These are phyloP conservation scores for Netelia inedita DNA, from an alignment of 2,888 invertebrate genomes.

Conservation along the genomic window DNA sequence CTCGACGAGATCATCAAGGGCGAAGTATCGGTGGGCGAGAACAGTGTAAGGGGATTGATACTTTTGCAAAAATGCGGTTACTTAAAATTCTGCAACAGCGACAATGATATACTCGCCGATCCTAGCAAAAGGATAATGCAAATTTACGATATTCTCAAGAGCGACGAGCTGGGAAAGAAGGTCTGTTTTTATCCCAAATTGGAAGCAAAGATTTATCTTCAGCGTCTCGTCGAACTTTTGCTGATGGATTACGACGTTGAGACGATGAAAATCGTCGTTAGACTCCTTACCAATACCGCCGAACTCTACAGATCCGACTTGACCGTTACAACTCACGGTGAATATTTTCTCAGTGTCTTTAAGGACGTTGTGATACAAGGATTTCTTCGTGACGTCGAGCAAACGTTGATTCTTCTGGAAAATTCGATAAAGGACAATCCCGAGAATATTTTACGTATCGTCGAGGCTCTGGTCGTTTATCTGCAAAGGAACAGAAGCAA, in stretches of 20 bases:
- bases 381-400: constrained; percentile 73
- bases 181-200: constrained; percentile 66
- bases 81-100: constrained; percentile 61
- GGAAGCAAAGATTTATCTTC: constrained; percentile 74
- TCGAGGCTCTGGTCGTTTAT: constrained; percentile 79
- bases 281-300: constrained; percentile 32
- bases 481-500: constrained; percentile 73
- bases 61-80: constrained; percentile 72
- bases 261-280: constrained; percentile 49
- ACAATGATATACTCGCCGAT: constrained; percentile 33
- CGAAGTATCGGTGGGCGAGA: constrained; percentile 55
- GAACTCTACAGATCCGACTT: constrained; percentile 54
- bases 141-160: constrained; percentile 74
- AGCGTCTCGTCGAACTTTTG: constrained; percentile 74
- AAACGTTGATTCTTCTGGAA: constrained; percentile 75
- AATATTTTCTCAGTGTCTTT: constrained; percentile 81
- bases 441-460: constrained; percentile 75
- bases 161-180: constrained; percentile 55
- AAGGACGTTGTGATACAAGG: constrained; percentile 77
- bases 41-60: constrained; percentile 74
- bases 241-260: constrained; percentile 70
- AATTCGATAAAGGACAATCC: constrained; percentile 72
- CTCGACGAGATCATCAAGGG: constrained; percentile 60
- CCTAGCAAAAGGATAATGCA: constrained; percentile 42
- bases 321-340: constrained; percentile 79